A percentile compares a stretch with the other conserved stretches of the same genome.
These are phyloP conservation scores for Tenualosa thibaudeaui DNA, from an alignment of 2,797 vertebrate species.

Conservation along the genomic window DNA sequence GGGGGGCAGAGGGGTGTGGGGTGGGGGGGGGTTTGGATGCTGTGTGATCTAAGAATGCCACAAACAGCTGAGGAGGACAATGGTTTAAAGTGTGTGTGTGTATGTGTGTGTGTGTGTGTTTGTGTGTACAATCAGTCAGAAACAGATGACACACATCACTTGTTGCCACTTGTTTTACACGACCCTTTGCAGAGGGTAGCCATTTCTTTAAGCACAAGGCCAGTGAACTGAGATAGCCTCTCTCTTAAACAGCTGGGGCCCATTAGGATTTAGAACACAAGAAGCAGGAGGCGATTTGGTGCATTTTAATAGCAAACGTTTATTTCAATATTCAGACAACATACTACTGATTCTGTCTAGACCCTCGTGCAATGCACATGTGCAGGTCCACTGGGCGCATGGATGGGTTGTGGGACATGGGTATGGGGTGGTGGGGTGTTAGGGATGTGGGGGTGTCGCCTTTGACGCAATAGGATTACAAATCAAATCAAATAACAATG, in stretches of 20 bases:
- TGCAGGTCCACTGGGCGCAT: slow-evolving; percentile 47
- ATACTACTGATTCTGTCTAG: slow-evolving; percentile 55
- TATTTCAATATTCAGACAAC: slow-evolving; percentile 69
- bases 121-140: neutral
- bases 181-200: neutral
- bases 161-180: neutral
- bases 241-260: neutral
- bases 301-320: slow-evolving; percentile 69
- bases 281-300: slow-evolving; percentile 41
- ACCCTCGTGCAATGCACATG: slow-evolving; percentile 40
- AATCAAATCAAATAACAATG: neutral
- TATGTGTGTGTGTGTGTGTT: neutral
- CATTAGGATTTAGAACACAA: slow-evolving; percentile 12
- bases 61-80: neutral
- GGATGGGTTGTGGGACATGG: slow-evolving; percentile 15
- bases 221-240: neutral
- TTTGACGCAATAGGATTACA: neutral
- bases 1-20: neutral
- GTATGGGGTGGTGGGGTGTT: neutral
- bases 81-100: neutral
- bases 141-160: neutral
- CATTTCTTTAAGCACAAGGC: neutral
- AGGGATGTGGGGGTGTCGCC: neutral
- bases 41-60: neutral
- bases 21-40: neutral